Evolutionary conservation across 2,888 invertebrate genomes (phyloP).

Genomic region (Lochmaea crataegi): DNA sequence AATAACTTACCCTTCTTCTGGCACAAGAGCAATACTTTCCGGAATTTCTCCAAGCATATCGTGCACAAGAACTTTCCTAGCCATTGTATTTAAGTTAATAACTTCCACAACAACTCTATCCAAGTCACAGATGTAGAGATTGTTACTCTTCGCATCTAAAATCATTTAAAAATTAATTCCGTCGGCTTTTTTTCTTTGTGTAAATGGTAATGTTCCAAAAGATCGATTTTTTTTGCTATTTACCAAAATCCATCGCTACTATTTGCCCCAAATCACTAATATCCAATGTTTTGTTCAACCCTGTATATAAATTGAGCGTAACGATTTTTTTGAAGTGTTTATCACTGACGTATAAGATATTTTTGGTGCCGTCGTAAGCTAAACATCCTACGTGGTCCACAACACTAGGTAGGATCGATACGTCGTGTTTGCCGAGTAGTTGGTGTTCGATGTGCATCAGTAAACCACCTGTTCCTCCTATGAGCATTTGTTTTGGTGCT

Average conservation of each 20-base stretch:
- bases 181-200: neutral
- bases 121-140: constrained; percentile 79
- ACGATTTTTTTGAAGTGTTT: constrained; percentile 64
- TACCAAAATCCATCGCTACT: constrained; percentile 72
- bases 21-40: constrained; percentile 75
- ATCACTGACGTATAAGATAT: constrained; percentile 69
- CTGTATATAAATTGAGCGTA: constrained; percentile 61
- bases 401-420: constrained; percentile 60
- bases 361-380: constrained; percentile 72
- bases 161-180: constrained; percentile 34
- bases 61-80: constrained; percentile 72
- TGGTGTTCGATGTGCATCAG: constrained; percentile 75
- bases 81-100: constrained; percentile 70
- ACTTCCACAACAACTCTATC: constrained; percentile 74
- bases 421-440: constrained; percentile 74
- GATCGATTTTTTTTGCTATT: too few species aligned
- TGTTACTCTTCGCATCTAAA: constrained; percentile 77
- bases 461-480: constrained; percentile 70
- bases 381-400: constrained; percentile 73
- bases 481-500: constrained; percentile 66
- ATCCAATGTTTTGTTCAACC: constrained; percentile 57
- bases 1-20: constrained; percentile 72
- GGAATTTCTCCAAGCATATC: constrained; percentile 73
- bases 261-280: constrained; percentile 66
- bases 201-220: too few species aligned